Evolutionary conservation across 2,888 invertebrate genomes (phyloP), one percentile per base, ranked within the genome.

Genomic region (Sphaerolaimus hirsutus): DNA sequence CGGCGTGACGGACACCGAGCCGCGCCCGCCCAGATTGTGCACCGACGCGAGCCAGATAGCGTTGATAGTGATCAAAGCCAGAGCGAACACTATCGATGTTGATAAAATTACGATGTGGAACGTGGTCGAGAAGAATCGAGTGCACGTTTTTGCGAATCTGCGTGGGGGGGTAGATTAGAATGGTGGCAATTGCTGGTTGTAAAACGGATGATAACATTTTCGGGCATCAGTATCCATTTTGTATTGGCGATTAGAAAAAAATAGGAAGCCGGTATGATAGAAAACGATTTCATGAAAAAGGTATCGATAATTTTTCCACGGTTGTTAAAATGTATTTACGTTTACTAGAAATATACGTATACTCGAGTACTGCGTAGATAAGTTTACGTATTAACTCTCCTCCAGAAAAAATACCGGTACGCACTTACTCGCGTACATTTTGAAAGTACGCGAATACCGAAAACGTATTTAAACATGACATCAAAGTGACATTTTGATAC

Each of bases 111-210:
- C 23, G 21, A 36, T 27, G 46, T 43, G 25, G 37, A 25, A 46
- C 17, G 27, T 36, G 23, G 43, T 43, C 17, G 46, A 24, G n/a
- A 4, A 25, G 19, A 36, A 10, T 4, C 43, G 32, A 7, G 43
- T 42, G 43, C 46, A 46, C 3, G 43, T 46, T 12, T 27, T 29
- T 12, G 46, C 46, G 43, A 42, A 46, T 24, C 43, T 23, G 24
- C 43, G 42, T 3, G 43, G 38, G 23, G 17, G 17, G 17, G 10
- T 32, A 10, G 32, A 32, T n/a, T n/a, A n/a, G n/a, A n/a, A n/a
- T n/a, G n/a, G n/a, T n/a, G n/a, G n/a, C n/a, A n/a, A n/a, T n/a
- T n/a, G n/a, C n/a, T n/a, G n/a, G n/a, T n/a, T n/a, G n/a, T n/a
- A n/a, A n/a, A n/a, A n/a, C n/a, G n/a, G n/a, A n/a, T n/a, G n/a